Percentiles rank a stretch among this genome's conserved stretches.
Conservation (phyloP, 1,140 invertebrate genomes). For the Pentalonia nigronervosa region DNA sequence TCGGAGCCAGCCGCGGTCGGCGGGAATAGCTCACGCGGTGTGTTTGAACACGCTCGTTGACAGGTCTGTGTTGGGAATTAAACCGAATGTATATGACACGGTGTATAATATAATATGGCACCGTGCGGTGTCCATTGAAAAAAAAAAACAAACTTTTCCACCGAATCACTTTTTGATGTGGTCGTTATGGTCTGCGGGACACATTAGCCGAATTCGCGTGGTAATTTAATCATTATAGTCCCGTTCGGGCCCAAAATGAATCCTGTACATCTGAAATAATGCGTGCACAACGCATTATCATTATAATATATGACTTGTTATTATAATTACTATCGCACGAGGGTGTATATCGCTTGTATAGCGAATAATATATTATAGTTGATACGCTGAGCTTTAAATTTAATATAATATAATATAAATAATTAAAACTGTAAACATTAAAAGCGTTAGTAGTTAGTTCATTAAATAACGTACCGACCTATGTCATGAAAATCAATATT, state of each 20-base stretch:
- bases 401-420: too few relatives aligned
- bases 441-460: too few relatives aligned
- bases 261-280: not conserved
- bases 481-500: too few relatives aligned
- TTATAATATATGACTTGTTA: not conserved
- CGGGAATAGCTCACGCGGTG: not conserved
- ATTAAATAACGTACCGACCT: too few relatives aligned
- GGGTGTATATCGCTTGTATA: not conserved
- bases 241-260: not conserved
- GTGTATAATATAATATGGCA: not conserved
- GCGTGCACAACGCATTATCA: not conserved
- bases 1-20: not conserved
- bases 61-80: not conserved
- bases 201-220: not conserved
- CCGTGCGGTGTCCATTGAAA: not conserved
- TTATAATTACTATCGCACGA: not conserved
- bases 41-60: not conserved
- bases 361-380: too few relatives aligned
- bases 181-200: not conserved
- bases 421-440: too few relatives aligned
- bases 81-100: not conserved
- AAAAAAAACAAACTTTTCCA: not conserved
- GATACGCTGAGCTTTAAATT: too few relatives aligned
- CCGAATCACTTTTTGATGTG: slow-evolving; percentile 3
- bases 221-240: not conserved